phyloP scores from a whole-genome alignment of 2,888 invertebrate genomes.

The Escarpia spicata region DNA sequence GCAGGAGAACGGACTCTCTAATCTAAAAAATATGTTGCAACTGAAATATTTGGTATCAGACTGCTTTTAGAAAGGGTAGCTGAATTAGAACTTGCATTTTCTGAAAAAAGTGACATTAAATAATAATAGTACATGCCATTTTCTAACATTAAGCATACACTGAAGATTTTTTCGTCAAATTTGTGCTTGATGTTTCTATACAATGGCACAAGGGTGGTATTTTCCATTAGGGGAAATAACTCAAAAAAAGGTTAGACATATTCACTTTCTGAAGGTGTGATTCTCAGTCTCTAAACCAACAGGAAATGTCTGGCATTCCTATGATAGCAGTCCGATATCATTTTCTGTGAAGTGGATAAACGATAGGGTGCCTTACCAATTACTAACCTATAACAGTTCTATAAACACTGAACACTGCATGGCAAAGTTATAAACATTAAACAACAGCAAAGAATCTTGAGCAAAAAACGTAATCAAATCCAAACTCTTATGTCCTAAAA shows the following conservation, averaged over 20 bases:
- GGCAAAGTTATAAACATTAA: constrained; percentile 16
- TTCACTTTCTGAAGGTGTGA: background rate
- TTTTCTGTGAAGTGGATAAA: background rate
- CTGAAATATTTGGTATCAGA: background rate
- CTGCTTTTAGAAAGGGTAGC: too few relatives aligned
- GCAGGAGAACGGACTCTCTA: background rate
- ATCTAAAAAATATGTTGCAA: background rate
- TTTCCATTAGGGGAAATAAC: background rate
- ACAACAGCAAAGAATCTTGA: constrained; percentile 6
- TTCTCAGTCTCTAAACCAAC: background rate
- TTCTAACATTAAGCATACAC: background rate
- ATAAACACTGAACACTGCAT: constrained; percentile 13
- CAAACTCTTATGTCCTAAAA: constrained; percentile 6
- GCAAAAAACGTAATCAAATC: constrained; percentile 13
- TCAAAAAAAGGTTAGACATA: background rate
- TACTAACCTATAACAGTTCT: background rate
- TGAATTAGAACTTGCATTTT: background rate
- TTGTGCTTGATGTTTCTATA: background rate
- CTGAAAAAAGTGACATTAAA: background rate
- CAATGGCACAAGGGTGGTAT: background rate
- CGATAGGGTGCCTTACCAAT: background rate
- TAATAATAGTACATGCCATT: background rate
- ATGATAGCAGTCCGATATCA: constrained; percentile 3
- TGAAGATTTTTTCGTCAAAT: background rate
- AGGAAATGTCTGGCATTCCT: background rate